Percentiles rank a stretch among this genome's conserved stretches.
phyloP scores from a whole-genome alignment of 2,888 invertebrate genomes.

The Mesorhabditis sp. region DNA sequence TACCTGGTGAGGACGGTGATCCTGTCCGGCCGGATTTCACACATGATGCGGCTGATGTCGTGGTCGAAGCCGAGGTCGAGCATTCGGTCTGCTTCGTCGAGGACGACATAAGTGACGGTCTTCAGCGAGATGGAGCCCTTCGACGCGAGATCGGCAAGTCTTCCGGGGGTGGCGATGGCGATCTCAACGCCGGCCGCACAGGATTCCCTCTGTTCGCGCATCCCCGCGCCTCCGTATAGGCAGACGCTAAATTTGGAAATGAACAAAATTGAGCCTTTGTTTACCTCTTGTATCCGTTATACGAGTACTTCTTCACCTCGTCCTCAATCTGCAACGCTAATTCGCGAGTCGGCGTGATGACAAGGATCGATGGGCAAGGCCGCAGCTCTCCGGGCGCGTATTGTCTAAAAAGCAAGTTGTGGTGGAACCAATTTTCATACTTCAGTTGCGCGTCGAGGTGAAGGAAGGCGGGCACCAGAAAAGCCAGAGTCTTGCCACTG shows the following conservation, averaged over 20 bases:
- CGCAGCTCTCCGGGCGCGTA: conserved; percentile 22
- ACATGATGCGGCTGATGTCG: conserved; percentile 72
- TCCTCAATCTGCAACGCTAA: conserved; percentile 86
- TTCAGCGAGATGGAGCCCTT: conserved; percentile 59
- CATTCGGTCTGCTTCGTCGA: conserved; percentile 79
- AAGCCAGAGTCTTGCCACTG: conserved; percentile 71
- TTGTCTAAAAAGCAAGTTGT: conserved; percentile 10
- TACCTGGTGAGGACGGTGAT: conserved; percentile 92
- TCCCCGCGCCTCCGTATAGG: conserved; percentile 83
- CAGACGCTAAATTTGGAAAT: conserved; percentile 68
- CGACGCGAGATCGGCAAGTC: conserved; percentile 82
- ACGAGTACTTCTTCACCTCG: conserved; percentile 83
- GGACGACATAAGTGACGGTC: conserved; percentile 60
- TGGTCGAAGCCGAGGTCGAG: conserved; percentile 66
- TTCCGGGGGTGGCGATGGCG: conserved; percentile 83
- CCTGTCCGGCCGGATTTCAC: conserved; percentile 78
- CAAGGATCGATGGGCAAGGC: conserved; percentile 77
- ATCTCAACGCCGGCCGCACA: conserved; percentile 82
- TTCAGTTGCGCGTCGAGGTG: conserved; percentile 80
- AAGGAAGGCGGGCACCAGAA: conserved; percentile 77
- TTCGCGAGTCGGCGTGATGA: conserved; percentile 88
- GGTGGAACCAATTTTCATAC: conserved; percentile 48
- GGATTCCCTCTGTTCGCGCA: conserved; percentile 74
- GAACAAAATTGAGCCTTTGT: not conserved
- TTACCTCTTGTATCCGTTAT: conserved; percentile 70